Conservation (phyloP, 2,797 vertebrate genomes). For the Malurus splendens region DNA sequence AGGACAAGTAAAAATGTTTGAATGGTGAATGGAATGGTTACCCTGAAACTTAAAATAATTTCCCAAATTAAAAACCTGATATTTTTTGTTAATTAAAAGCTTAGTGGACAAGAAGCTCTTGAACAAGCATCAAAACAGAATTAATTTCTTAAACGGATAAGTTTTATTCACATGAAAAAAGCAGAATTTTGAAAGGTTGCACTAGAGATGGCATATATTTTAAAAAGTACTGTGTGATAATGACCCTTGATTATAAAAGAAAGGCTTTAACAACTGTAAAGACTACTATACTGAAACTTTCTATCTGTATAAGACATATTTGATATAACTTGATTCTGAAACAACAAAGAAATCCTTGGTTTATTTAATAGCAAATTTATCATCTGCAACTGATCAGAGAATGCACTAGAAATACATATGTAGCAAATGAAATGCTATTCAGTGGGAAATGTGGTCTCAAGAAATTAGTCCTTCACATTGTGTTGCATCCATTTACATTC, state of each 20-base stretch:
- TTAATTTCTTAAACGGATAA: fast-evolving
- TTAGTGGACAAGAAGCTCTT: not conserved
- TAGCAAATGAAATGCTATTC: not conserved
- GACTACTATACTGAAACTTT: not conserved
- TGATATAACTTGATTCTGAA: not conserved
- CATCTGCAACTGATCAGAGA: not conserved
- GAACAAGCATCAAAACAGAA: not conserved
- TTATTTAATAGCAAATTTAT: not conserved
- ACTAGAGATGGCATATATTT: not conserved
- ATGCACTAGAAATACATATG: not conserved
- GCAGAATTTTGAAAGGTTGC: not conserved
- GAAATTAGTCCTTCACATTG: not conserved
- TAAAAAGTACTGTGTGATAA: not conserved
- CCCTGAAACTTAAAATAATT: not conserved
- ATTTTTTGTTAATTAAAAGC: not conserved
- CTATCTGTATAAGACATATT: not conserved
- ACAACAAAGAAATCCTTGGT: not conserved
- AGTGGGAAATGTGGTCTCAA: not conserved
- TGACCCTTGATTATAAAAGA: not conserved
- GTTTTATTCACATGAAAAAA: not conserved
- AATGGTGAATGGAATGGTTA: not conserved
- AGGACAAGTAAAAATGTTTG: not conserved
- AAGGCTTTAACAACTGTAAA: not conserved
- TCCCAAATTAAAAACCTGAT: not conserved
- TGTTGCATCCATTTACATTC: not conserved